phyloP scores from a whole-genome alignment of 2,797 vertebrate genomes.

The Muscicapa striata region DNA sequence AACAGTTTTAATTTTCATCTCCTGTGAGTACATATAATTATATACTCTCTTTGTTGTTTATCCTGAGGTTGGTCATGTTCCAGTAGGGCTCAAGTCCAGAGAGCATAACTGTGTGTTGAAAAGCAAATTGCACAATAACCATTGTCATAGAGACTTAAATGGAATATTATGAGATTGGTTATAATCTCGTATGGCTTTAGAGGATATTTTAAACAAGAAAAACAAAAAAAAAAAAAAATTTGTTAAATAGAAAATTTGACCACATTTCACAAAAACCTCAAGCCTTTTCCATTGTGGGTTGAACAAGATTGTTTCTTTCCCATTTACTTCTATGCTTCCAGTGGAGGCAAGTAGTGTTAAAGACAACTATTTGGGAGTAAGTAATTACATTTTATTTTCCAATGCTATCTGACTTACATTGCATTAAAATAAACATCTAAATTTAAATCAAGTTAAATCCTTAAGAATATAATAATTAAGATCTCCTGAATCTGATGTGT shows the following conservation, averaged over 20 bases:
- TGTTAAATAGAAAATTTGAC: background rate
- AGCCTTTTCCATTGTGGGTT: background rate
- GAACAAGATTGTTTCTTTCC: background rate
- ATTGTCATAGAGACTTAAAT: background rate
- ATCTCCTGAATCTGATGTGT: background rate
- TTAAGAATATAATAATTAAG: background rate
- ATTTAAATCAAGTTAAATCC: background rate
- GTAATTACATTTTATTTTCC: background rate
- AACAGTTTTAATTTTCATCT: constrained; percentile 25
- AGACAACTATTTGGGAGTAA: background rate
- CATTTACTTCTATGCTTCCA: background rate
- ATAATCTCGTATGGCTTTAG: background rate
- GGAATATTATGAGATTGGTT: constrained; percentile 6
- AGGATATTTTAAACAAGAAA: background rate
- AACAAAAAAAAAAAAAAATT: background rate
- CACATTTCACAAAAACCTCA: background rate
- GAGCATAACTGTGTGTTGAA: constrained; percentile 20
- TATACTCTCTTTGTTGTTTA: constrained; percentile 29
- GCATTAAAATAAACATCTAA: background rate
- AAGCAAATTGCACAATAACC: constrained; percentile 36
- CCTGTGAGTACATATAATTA: constrained; percentile 17
- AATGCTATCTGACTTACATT: background rate
- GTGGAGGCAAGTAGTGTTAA: background rate
- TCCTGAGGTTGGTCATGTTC: background rate
- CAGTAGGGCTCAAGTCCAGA: constrained; percentile 22